Percentiles rank a stretch among this genome's conserved stretches.
Evolutionary conservation across 2,113 vertebrate species (phyloP).

Genomic region (Pollimyrus isidori): DNA sequence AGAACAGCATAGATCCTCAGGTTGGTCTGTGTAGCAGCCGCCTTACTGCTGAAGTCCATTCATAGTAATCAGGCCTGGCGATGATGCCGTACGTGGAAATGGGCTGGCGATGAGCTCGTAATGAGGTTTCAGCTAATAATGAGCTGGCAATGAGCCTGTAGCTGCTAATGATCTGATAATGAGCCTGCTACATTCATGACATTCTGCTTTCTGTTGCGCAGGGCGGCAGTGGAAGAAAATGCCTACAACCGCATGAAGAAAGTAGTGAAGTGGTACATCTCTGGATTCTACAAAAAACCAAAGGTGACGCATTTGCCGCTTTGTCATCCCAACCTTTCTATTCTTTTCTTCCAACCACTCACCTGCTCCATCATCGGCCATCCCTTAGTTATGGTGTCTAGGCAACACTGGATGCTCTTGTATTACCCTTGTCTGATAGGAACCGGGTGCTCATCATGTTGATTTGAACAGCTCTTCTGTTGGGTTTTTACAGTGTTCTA

Average conservation of each 20-base stretch:
- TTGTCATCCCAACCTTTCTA: neutral
- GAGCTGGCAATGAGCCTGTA: neutral
- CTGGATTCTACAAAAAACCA: conserved; percentile 98
- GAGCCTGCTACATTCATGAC: neutral
- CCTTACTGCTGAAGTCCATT: neutral
- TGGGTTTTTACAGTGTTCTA: neutral
- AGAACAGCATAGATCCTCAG: neutral
- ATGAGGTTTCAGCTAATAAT: neutral
- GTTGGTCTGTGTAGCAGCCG: neutral
- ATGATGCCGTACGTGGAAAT: neutral
- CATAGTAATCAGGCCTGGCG: neutral
- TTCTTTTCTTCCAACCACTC: neutral
- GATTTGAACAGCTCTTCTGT: neutral
- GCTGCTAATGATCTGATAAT: neutral
- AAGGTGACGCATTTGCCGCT: conserved; percentile 62
- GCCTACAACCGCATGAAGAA: conserved; percentile 93
- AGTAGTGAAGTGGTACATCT: conserved; percentile 98
- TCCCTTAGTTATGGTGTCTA: neutral
- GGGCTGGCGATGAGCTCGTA: neutral
- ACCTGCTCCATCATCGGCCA: neutral
- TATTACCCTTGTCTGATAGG: neutral
- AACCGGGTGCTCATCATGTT: neutral
- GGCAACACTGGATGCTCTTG: neutral
- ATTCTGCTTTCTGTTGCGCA: conserved; percentile 41
- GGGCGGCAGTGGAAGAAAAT: conserved; percentile 92